phyloP scores from a whole-genome alignment of 2,888 invertebrate species.

The Diabrotica balteata region DNA sequence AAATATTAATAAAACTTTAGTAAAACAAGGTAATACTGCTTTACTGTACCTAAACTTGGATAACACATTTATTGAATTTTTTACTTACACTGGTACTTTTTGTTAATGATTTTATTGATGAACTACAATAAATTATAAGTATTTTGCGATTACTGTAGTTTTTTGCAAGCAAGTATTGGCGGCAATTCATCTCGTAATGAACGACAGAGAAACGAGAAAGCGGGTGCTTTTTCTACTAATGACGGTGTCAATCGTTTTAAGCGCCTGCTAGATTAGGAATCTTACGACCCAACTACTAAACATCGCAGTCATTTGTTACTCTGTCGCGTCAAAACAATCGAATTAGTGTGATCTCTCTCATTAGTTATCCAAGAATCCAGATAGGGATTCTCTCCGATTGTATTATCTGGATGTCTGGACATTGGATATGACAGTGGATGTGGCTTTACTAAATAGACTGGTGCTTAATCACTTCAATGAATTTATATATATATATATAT shows the following conservation, averaged over 20 bases:
- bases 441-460: background rate
- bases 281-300: slow-evolving; percentile 35
- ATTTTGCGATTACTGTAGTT: too few species aligned
- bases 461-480: too few species aligned
- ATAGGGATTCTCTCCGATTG: slow-evolving; percentile 18
- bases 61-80: too few species aligned
- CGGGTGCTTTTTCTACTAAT: slow-evolving; percentile 53
- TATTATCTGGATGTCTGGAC: slow-evolving; percentile 13
- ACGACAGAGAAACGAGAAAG: slow-evolving; percentile 46
- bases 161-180: too few species aligned
- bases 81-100: too few species aligned
- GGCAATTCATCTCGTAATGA: slow-evolving; percentile 2
- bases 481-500: too few species aligned
- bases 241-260: slow-evolving; percentile 50
- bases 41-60: too few species aligned
- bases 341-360: slow-evolving; percentile 32
- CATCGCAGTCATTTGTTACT: slow-evolving; percentile 35
- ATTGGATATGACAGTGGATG: slow-evolving; percentile 20
- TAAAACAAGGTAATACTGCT: too few species aligned
- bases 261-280: slow-evolving; percentile 44
- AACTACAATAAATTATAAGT: too few species aligned
- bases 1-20: too few species aligned
- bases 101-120: too few species aligned
- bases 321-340: slow-evolving; percentile 38
- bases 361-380: slow-evolving; percentile 24